phyloP scores from a whole-genome alignment of 2,888 invertebrate genomes.

The Acrobasis repandana region DNA sequence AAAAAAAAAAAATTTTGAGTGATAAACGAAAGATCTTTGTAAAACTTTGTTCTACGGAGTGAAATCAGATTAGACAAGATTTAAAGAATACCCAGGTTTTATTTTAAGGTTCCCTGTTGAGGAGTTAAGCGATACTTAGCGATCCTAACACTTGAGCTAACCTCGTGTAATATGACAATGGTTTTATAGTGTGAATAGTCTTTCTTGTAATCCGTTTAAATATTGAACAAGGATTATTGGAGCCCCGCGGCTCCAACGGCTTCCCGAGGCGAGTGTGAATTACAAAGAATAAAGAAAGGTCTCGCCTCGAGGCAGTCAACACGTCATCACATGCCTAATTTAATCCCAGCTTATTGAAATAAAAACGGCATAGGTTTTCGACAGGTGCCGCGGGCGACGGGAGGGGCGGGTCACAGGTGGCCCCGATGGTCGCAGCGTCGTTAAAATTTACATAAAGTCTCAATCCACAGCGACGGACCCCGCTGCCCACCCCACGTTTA shows the following conservation, averaged over 20 bases:
- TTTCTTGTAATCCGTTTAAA: slow-evolving; percentile 28
- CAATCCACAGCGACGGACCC: slow-evolving; percentile 77
- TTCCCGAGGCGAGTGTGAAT: slow-evolving; percentile 42
- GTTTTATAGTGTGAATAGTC: slow-evolving; percentile 25
- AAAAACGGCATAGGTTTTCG: slow-evolving; percentile 83
- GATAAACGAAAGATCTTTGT: too few species aligned
- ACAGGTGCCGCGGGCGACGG: slow-evolving; percentile 72
- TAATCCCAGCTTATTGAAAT: slow-evolving; percentile 82
- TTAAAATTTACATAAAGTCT: slow-evolving; percentile 84
- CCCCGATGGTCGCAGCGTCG: slow-evolving; percentile 82
- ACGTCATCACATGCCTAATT: slow-evolving; percentile 78
- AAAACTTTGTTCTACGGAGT: too few species aligned
- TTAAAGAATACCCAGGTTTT: too few species aligned
- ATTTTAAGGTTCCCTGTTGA: too few species aligned
- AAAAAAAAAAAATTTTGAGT: too few species aligned
- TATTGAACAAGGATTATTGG: slow-evolving; percentile 36
- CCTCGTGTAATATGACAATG: slow-evolving; percentile 15
- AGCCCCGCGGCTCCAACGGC: slow-evolving; percentile 21
- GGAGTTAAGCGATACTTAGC: too few species aligned
- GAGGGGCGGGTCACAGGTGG: slow-evolving; percentile 75
- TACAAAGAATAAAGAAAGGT: slow-evolving; percentile 51
- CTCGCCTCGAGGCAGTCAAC: slow-evolving; percentile 45
- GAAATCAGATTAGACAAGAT: too few species aligned
- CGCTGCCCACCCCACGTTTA: slow-evolving; percentile 80
- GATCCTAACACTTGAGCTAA: neutral